Evolutionary conservation across 2,113 vertebrate genomes (phyloP).

Genomic region (Onychostruthus taczanowskii): DNA sequence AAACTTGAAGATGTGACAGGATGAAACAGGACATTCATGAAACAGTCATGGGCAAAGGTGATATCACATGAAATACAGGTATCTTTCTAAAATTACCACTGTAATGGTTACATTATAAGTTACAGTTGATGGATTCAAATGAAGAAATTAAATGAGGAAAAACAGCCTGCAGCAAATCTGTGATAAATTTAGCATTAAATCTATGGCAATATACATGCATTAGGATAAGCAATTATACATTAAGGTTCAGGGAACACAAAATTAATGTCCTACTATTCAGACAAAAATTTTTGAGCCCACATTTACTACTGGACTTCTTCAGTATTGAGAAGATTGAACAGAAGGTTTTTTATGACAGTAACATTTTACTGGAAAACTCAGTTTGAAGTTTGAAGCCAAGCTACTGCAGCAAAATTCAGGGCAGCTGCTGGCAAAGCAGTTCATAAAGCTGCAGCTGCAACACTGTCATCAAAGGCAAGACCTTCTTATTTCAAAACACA

Average conservation of each 20-base stretch:
- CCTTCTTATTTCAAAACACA: not conserved
- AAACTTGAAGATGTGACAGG: not conserved
- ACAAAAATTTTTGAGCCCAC: not conserved
- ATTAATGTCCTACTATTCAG: not conserved
- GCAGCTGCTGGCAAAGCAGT: not conserved
- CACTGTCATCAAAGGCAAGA: not conserved
- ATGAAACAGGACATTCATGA: not conserved
- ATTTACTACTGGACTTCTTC: not conserved
- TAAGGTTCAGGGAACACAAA: not conserved
- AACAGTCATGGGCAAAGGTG: not conserved
- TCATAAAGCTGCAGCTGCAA: not conserved
- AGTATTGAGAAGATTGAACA: not conserved
- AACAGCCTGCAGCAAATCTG: not conserved
- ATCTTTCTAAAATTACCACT: not conserved
- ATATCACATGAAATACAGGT: not conserved
- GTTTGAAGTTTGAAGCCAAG: not conserved
- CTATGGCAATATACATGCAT: not conserved
- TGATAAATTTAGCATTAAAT: not conserved
- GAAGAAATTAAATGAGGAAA: not conserved
- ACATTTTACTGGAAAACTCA: not conserved
- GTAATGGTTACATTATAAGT: not conserved
- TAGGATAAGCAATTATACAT: not conserved
- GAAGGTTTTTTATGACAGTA: not conserved
- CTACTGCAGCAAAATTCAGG: not conserved
- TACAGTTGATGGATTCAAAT: not conserved